A percentile compares a stretch with the other conserved stretches of the same genome.
Conservation (phyloP, 2,113 vertebrate species). For the Chroicocephalus ridibundus region DNA sequence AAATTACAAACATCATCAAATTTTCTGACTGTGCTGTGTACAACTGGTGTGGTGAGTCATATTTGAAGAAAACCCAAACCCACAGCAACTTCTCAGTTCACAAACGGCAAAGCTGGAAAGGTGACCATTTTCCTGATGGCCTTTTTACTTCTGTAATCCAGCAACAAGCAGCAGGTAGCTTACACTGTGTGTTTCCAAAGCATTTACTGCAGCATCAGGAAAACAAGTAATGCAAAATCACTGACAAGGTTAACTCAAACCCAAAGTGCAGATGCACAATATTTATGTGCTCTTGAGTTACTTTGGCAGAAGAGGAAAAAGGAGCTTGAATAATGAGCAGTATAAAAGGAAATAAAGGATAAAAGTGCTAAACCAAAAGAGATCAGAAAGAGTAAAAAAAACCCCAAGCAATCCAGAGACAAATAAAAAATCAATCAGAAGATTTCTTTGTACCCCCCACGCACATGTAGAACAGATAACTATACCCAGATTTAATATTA, state of each 20-base stretch:
- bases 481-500: neutral
- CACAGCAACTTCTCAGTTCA: neutral
- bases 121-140: neutral
- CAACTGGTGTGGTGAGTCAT: neutral
- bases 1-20: neutral
- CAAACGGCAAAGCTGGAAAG: neutral
- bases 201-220: neutral
- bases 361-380: neutral
- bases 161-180: neutral
- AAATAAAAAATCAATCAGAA: neutral
- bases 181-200: neutral
- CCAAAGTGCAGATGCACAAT: neutral
- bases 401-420: neutral
- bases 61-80: neutral
- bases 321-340: neutral
- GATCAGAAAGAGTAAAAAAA: neutral
- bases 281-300: neutral
- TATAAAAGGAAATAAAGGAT: neutral
- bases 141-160: neutral
- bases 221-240: neutral
- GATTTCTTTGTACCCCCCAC: neutral
- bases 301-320: neutral
- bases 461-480: neutral
- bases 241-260: neutral
- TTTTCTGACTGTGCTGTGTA: neutral